Base-by-base conservation (phyloP, 2,113 vertebrate genomes). In the Hypocryptadius cinnamomeus region DNA sequence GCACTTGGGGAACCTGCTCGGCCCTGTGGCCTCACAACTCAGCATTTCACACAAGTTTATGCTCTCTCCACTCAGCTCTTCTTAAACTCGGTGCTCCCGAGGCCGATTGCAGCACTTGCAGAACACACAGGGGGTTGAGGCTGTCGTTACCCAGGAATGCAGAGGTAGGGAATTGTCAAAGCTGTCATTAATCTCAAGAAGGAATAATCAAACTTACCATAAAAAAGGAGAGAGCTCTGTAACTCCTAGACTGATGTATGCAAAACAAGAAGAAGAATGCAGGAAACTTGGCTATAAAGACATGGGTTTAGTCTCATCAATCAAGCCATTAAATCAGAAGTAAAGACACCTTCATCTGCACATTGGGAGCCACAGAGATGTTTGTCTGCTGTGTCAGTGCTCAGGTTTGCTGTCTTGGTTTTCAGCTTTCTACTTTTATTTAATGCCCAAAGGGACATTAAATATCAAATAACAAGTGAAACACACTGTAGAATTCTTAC, bases 1-100 rank as follows among this genome's bases (percentile, higher is more conserved):
- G 0, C 25, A 53, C 39, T 35, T 9, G 1, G 5, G 63, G 79
- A 51, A 17, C 59, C 51, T 3, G 1, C 53, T 57, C 1, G 0
- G 35, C 63, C 37, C 68, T 8, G 16, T 15, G 48, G 35, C 45
- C 68, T 66, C 22, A 0, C 19, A 25, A 1, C 12, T 22, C 7
- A 0, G 19, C 8, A 4, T 71, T 69, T 73, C 48, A 44, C 77
- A 31, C 77, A 10, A 30, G 10, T 54, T 72, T 18, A 0, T 10
- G 53, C 35, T 30, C 66, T 53, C 69, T 30, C 39, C n/a, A 3
- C 39, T 48, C 70, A 15, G 42, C 28, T 50, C 31, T 0, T 11
- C 5, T 48, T 47, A 6, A 77, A 57, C 31, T 57, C 27, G 0
- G 22, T 0, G 1, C 2, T 73, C 20, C 74, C 2, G 4, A 18